phyloP scores from a whole-genome alignment of 2,113 vertebrate genomes.

The Periophthalmus modestus region DNA sequence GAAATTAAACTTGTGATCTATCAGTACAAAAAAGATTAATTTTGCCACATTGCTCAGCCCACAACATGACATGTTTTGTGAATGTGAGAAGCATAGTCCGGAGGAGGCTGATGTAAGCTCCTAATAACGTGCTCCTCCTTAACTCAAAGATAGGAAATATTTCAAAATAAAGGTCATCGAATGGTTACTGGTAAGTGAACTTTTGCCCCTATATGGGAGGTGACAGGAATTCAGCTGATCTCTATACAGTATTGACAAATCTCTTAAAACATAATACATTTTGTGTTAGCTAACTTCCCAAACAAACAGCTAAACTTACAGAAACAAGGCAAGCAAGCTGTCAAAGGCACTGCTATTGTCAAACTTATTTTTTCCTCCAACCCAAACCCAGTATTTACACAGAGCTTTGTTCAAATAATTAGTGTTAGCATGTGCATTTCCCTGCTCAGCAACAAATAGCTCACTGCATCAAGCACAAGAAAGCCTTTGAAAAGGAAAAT shows the following conservation, averaged over 20 bases:
- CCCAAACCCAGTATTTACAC: slow-evolving; percentile 54
- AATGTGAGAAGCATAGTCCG: slow-evolving; percentile 19
- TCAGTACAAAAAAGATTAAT: too few species aligned
- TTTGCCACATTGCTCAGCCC: too few species aligned
- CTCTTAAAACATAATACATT: not conserved
- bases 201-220: not conserved
- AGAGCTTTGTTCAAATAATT: slow-evolving; percentile 61
- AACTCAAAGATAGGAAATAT: slow-evolving; percentile 22
- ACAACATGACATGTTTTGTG: slow-evolving; percentile 20
- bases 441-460: slow-evolving; percentile 55
- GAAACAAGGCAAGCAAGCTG: slow-evolving; percentile 30
- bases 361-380: slow-evolving; percentile 28
- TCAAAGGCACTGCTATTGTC: slow-evolving; percentile 45
- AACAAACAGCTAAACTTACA: slow-evolving; percentile 10
- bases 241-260: not conserved
- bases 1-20: too few species aligned
- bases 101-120: slow-evolving; percentile 32
- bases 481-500: slow-evolving; percentile 68
- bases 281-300: not conserved
- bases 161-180: slow-evolving; percentile 18
- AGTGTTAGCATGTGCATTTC: slow-evolving; percentile 54
- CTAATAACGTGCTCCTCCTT: slow-evolving; percentile 16
- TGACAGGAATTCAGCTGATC: slow-evolving; percentile 3
- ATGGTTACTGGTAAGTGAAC: slow-evolving; percentile 23
- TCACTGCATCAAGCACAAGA: slow-evolving; percentile 52